Conservation (phyloP, 2,113 vertebrate genomes). For the Microtus pennsylvanicus region DNA sequence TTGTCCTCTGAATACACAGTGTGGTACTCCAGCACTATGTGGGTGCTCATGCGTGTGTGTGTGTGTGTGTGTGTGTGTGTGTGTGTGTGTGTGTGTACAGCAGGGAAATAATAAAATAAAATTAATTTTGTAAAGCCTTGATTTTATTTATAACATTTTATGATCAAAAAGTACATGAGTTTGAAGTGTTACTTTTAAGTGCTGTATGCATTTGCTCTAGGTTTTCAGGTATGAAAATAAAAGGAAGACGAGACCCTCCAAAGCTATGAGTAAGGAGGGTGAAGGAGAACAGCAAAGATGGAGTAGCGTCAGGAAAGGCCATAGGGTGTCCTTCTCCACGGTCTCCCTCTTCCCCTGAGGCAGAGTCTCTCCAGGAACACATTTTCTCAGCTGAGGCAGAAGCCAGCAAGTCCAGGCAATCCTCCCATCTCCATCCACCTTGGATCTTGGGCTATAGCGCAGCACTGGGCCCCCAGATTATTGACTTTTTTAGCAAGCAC, state of each 20-base stretch:
- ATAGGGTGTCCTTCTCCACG: background rate
- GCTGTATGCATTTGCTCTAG: background rate
- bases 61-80: no score
- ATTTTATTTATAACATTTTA: conserved; percentile 10
- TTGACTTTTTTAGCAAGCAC: background rate
- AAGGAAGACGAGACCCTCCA: background rate
- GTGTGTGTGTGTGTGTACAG: background rate
- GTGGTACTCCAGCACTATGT: background rate
- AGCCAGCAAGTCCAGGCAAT: background rate
- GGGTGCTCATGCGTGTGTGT: accelerated
- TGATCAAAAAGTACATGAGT: background rate
- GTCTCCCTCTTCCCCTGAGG: background rate
- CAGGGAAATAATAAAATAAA: background rate
- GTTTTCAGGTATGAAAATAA: background rate
- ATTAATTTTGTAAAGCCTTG: background rate
- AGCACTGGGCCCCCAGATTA: background rate
- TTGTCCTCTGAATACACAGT: background rate
- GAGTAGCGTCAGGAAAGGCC: background rate
- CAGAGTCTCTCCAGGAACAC: background rate
- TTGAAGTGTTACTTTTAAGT: conserved; percentile 11
- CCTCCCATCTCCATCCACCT: background rate
- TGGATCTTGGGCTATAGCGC: no score
- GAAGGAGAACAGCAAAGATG: background rate
- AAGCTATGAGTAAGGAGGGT: background rate
- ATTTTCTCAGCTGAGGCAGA: background rate